A percentile compares a stretch with the other conserved stretches of the same genome.
Conservation (phyloP, 2,113 vertebrate genomes). For the Rhinolophus sinicus region DNA sequence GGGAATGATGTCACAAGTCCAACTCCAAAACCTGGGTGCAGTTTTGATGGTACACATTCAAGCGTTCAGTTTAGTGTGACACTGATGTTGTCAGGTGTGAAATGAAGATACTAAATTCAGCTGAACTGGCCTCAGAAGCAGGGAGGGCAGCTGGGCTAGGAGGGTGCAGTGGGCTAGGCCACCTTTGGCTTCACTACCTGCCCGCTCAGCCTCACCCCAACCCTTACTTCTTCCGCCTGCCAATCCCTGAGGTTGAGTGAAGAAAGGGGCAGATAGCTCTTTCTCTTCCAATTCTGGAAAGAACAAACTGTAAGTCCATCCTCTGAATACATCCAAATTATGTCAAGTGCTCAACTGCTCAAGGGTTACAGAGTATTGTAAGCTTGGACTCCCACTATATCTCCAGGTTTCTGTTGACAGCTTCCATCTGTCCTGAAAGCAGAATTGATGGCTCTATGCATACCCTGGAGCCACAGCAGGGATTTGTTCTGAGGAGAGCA, state of each 20-base stretch:
- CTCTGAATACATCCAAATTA: neutral
- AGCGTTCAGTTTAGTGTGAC: neutral
- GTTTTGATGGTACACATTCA: accelerated
- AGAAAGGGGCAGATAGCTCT: neutral
- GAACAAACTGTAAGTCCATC: neutral
- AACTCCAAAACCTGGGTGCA: neutral
- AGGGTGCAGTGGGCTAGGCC: accelerated
- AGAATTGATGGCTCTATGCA: neutral
- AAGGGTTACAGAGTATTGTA: neutral
- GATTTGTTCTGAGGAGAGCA: neutral
- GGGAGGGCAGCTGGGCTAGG: no score
- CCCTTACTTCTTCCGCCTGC: neutral
- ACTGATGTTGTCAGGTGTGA: accelerated
- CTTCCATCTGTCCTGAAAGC: neutral
- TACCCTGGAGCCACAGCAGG: neutral
- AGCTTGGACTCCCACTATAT: accelerated
- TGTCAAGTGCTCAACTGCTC: neutral
- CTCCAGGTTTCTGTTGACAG: neutral
- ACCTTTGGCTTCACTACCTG: neutral
- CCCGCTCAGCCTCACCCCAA: neutral
- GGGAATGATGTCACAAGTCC: no score
- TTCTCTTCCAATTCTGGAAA: neutral
- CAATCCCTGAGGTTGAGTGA: neutral
- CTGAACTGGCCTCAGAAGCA: accelerated
- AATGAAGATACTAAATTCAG: neutral